phyloP scores from a whole-genome alignment of 2,113 vertebrate species.

The Aplodontia rufa region DNA sequence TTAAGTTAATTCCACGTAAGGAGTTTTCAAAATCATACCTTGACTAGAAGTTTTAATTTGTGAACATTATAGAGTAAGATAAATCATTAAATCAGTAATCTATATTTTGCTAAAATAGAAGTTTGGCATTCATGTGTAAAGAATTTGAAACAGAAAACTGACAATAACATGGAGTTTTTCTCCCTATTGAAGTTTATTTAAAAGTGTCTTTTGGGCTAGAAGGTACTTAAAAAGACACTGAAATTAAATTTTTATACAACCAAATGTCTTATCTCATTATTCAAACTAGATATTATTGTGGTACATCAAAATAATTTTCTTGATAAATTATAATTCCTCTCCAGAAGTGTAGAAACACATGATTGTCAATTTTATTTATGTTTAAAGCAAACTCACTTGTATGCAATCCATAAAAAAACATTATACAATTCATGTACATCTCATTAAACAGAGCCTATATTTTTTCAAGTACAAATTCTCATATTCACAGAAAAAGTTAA shows the following conservation, averaged over 20 bases:
- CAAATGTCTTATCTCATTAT: constrained; percentile 4
- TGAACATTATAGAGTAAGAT: not conserved
- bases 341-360: not conserved
- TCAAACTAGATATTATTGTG: not conserved
- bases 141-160: constrained; percentile 6
- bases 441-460: not conserved
- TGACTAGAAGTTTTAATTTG: constrained; percentile 5
- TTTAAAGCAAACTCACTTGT: constrained; percentile 22
- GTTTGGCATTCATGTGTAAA: not conserved
- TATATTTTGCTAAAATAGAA: constrained; percentile 27
- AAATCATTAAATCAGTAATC: not conserved
- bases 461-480: constrained; percentile 1
- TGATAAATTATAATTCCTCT: constrained; percentile 19
- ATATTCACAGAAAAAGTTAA: not conserved
- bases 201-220: not conserved
- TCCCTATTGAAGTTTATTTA: not conserved
- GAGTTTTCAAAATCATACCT: not conserved
- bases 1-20: not conserved
- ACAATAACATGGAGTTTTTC: not conserved
- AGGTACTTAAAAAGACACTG: not conserved
- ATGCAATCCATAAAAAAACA: not conserved
- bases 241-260: not conserved
- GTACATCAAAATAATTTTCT: not conserved
- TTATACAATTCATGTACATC: not conserved
- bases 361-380: not conserved